A percentile compares a stretch with the other conserved stretches of the same genome.
These are phyloP conservation scores for Linnaemya vulpina DNA, from an alignment of 2,888 invertebrate species.

Conservation along the genomic window DNA sequence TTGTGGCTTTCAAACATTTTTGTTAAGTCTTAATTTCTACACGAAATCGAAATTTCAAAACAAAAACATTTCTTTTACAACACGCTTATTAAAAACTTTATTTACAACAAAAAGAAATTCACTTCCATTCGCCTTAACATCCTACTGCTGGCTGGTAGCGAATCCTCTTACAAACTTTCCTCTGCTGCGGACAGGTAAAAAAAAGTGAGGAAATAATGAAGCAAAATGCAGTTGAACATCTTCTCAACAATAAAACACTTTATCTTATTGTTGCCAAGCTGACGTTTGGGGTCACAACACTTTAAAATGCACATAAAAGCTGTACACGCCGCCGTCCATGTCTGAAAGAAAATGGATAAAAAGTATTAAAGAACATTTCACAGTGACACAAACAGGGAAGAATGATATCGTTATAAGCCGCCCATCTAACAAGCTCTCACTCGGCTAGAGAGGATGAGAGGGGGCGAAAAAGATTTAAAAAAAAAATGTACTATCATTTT, in stretches of 20 bases:
- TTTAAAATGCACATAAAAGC: conserved; percentile 58
- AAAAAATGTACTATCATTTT: conserved; percentile 10
- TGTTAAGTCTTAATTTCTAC: no score
- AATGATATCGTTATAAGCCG: conserved; percentile 30
- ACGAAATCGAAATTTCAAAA: no score
- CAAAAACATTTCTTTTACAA: no score
- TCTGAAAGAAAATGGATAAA: conserved; percentile 16
- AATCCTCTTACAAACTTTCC: not conserved
- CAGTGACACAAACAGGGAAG: conserved; percentile 15
- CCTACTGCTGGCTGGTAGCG: not conserved
- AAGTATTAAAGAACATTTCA: conserved; percentile 26
- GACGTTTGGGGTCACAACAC: conserved; percentile 72
- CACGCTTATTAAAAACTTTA: no score
- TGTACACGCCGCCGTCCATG: not conserved
- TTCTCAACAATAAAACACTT: conserved; percentile 55
- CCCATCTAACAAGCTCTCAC: conserved; percentile 24
- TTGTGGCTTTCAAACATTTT: no score
- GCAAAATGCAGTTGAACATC: conserved; percentile 29
- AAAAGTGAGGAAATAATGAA: not conserved
- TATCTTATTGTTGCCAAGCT: conserved; percentile 61
- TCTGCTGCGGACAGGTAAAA: not conserved
- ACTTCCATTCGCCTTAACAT: not conserved
- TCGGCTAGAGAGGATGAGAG: no score
- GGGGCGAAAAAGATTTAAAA: not conserved
- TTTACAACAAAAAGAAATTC: no score